Base-by-base conservation (phyloP, 2,113 vertebrate species). In the Antechinus stuartii region DNA sequence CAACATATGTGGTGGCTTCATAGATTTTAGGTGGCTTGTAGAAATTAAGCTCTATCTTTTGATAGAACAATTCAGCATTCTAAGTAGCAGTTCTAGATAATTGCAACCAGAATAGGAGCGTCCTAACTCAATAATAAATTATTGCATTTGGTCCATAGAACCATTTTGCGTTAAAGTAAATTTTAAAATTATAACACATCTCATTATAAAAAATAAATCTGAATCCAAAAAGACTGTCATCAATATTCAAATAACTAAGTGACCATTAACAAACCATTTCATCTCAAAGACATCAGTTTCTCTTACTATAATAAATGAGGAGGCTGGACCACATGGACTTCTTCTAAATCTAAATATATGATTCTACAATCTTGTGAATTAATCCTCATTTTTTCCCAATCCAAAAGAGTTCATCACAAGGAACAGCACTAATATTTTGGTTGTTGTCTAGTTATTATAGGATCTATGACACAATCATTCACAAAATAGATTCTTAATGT, bases 41-140 rank as follows among this genome's bases (percentile, higher is more conserved):
- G 22, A 35, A 94, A 95, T 26, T 25, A 27, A 92, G 0, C 5
- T 89, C 30, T 35, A 50, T 6, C 23, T 90, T 3, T 91, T 94
- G 91, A 6, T 42, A 49, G 76, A 16, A 94, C 95, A 90, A 50
- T 14, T 84, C 6, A 84, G n/a, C 42, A 84, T 1, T 89, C 90
- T 53, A 76, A 25, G 35, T 54, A 42, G 54, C 50, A 1, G 91
- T 35, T 91, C 94, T 95, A 94, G 57, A 93, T 24, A 35, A 25
- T 3, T 54, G 54, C 52, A 53, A 26, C 8, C n/a, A 42, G 19
- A 42, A 1, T 52, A n/a, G 50, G 61, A 95, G 1, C 92, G 52
- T 96, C 35, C 89, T 24, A 93, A 27, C 46, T 54, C 55, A 89
- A 96, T 42, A 94, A 93, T 54, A 93, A 94, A 96, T 84, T n/a